These are phyloP conservation scores for Acanthosepion esculentum DNA, from an alignment of 2,888 invertebrate genomes.

Conservation along the genomic window DNA sequence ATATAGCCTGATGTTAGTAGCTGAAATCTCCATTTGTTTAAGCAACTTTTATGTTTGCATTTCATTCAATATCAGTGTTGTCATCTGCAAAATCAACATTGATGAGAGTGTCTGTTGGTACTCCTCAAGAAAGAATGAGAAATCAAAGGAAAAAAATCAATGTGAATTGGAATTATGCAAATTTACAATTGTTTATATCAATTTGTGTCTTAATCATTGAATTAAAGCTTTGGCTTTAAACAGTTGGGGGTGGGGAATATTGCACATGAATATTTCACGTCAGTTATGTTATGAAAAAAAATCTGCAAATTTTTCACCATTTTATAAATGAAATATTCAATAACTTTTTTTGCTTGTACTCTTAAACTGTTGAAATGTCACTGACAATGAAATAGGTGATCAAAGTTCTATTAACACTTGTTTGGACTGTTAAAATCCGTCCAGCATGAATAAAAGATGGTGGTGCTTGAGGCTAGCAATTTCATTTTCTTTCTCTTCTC, in stretches of 20 bases:
- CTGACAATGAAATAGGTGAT: too few relatives aligned
- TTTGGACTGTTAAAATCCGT: background rate
- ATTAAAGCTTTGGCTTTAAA: background rate
- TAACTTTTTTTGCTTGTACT: background rate
- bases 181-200: background rate
- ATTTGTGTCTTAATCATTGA: background rate
- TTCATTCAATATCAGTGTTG: too few relatives aligned
- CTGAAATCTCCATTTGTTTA: too few relatives aligned
- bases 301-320: background rate
- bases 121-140: too few relatives aligned
- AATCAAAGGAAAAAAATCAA: too few relatives aligned
- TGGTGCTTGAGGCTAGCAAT: too few relatives aligned
- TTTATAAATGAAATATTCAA: background rate
- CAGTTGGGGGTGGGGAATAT: background rate
- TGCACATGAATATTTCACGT: background rate
- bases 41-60: too few relatives aligned
- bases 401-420: background rate
- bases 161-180: background rate
- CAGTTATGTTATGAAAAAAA: background rate
- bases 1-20: too few relatives aligned
- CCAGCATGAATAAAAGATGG: background rate
- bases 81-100: too few relatives aligned
- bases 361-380: background rate
- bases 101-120: too few relatives aligned
- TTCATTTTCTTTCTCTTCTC: too few relatives aligned